Percentiles rank a stretch among this genome's conserved stretches.
These are phyloP conservation scores for Watsonalla binaria DNA, from an alignment of 2,888 invertebrate species.

Conservation along the genomic window DNA sequence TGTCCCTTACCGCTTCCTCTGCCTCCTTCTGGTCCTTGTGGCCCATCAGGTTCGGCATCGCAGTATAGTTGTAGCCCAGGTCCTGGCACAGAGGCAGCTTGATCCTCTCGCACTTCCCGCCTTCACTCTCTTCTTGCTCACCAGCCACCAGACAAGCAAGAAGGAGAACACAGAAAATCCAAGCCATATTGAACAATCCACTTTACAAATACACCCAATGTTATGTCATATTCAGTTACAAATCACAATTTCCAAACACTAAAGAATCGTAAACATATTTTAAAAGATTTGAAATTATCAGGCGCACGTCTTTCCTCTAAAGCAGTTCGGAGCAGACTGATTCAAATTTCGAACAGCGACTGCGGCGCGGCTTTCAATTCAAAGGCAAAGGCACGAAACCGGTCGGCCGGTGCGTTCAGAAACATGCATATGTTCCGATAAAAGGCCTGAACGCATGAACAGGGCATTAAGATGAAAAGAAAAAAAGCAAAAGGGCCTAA, in stretches of 20 bases:
- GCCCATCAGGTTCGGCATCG: slow-evolving; percentile 91
- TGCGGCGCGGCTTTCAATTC: slow-evolving; percentile 58
- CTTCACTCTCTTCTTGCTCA: slow-evolving; percentile 65
- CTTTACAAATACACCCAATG: slow-evolving; percentile 36
- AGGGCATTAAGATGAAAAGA: slow-evolving; percentile 66
- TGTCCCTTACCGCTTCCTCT: slow-evolving; percentile 83
- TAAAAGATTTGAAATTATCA: slow-evolving; percentile 8
- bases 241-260: slow-evolving; percentile 51
- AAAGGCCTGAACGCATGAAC: slow-evolving; percentile 73
- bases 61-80: slow-evolving; percentile 91
- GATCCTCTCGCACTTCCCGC: slow-evolving; percentile 87
- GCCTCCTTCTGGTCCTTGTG: slow-evolving; percentile 90
- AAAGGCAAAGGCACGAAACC: slow-evolving; percentile 69
- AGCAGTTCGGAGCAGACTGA: slow-evolving; percentile 55
- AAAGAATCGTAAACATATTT: slow-evolving; percentile 57
- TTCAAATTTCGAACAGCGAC: slow-evolving; percentile 35
- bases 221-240: slow-evolving; percentile 58
- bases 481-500: slow-evolving; percentile 67
- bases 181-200: slow-evolving; percentile 52
- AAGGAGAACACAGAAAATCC: slow-evolving; percentile 59
- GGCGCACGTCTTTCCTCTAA: slow-evolving; percentile 34
- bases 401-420: slow-evolving; percentile 65
- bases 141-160: slow-evolving; percentile 59
- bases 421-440: slow-evolving; percentile 72
- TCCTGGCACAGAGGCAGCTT: slow-evolving; percentile 88